Evolutionary conservation across 2,888 invertebrate species (phyloP).

Genomic region (Salpingus planirostris): DNA sequence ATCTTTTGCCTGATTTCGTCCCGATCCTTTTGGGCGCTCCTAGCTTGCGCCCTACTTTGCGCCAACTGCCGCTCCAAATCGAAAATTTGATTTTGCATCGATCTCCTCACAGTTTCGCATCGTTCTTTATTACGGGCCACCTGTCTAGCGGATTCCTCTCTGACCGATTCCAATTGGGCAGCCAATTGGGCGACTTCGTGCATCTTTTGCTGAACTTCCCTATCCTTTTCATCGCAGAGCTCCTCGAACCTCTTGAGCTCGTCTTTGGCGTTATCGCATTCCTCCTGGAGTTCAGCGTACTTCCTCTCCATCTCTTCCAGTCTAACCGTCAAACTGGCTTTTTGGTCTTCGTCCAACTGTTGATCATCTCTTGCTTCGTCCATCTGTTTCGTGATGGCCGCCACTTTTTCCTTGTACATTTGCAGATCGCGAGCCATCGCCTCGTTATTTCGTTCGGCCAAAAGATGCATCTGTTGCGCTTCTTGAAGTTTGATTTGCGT

Average conservation of each 20-base stretch:
- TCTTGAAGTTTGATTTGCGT: slow-evolving; percentile 60
- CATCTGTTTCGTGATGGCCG: slow-evolving; percentile 42
- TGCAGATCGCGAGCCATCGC: slow-evolving; percentile 57
- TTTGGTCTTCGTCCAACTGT: slow-evolving; percentile 42
- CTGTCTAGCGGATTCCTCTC: slow-evolving; percentile 61
- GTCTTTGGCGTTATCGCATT: slow-evolving; percentile 29
- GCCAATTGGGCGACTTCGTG: slow-evolving; percentile 59
- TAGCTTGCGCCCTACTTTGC: slow-evolving; percentile 53
- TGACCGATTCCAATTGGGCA: slow-evolving; percentile 54
- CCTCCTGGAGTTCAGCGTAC: slow-evolving; percentile 31
- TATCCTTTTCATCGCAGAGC: slow-evolving; percentile 48
- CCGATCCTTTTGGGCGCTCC: slow-evolving; percentile 56
- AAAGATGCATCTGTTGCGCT: slow-evolving; percentile 55
- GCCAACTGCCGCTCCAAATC: slow-evolving; percentile 61
- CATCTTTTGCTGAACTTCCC: slow-evolving; percentile 55
- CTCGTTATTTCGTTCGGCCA: slow-evolving; percentile 59
- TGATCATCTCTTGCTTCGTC: slow-evolving; percentile 47
- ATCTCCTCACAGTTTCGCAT: slow-evolving; percentile 51
- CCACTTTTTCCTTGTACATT: slow-evolving; percentile 45
- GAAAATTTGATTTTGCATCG: slow-evolving; percentile 55
- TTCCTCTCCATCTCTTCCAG: slow-evolving; percentile 31
- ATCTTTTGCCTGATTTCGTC: slow-evolving; percentile 62
- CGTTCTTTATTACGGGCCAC: slow-evolving; percentile 56
- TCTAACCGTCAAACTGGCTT: slow-evolving; percentile 35
- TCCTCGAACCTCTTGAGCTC: slow-evolving; percentile 52